Percentiles rank a stretch among this genome's conserved stretches.
Conservation (phyloP, 2,113 vertebrate species). For the Elaphurus davidianus region DNA sequence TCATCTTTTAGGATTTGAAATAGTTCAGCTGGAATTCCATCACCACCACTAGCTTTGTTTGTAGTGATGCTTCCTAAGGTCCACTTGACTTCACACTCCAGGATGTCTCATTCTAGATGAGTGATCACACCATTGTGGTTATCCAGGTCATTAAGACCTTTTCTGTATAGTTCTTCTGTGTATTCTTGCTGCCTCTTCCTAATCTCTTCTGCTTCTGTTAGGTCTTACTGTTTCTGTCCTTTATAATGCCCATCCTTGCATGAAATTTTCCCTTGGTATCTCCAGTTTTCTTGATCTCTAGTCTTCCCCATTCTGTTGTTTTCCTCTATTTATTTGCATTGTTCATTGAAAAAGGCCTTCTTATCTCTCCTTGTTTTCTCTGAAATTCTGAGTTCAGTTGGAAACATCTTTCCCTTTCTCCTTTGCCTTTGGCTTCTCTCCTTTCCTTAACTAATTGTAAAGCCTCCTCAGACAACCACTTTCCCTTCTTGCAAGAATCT, state of each 20-base stretch:
- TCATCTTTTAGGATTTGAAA: background rate
- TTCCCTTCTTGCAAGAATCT: background rate
- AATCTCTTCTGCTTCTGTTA: background rate
- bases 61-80: background rate
- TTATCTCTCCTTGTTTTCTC: background rate
- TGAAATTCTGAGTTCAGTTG: background rate
- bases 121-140: background rate
- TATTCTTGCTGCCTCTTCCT: background rate
- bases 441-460: background rate
- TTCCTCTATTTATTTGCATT: background rate
- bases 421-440: background rate
- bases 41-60: background rate
- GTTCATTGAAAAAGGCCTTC: background rate
- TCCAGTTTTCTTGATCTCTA: background rate
- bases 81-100: background rate
- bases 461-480: background rate
- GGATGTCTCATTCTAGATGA: background rate
- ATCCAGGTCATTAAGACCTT: background rate
- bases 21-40: background rate
- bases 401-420: background rate
- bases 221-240: background rate
- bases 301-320: background rate
- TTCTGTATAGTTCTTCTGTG: background rate
- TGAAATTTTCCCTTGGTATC: background rate
- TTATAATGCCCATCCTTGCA: background rate